Evolutionary conservation across 2,888 invertebrate species (phyloP).

Genomic region (Hypena proboscidalis): DNA sequence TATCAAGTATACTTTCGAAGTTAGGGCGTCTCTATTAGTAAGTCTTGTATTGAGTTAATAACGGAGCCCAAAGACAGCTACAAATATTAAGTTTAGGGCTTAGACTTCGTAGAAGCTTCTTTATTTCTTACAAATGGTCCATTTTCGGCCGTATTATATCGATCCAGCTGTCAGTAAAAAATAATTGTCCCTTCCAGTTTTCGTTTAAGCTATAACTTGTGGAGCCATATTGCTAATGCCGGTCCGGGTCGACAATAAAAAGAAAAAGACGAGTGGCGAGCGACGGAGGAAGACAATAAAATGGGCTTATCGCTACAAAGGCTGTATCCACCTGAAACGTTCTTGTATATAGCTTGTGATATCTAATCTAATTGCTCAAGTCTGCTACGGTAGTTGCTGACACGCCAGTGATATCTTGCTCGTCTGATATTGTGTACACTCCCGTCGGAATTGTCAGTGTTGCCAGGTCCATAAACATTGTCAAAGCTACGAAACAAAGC

Average conservation of each 20-base stretch:
- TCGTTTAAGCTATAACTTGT: slow-evolving; percentile 60
- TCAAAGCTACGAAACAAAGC: too few relatives aligned
- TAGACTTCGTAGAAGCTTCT: too few relatives aligned
- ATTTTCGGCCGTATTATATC: slow-evolving; percentile 27
- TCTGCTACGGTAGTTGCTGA: slow-evolving; percentile 17
- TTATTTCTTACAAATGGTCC: slow-evolving; percentile 1
- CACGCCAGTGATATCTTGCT: slow-evolving; percentile 4
- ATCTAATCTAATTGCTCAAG: slow-evolving; percentile 50
- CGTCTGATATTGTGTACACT: too few relatives aligned
- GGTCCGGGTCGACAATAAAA: slow-evolving; percentile 66
- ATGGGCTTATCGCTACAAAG: slow-evolving; percentile 69
- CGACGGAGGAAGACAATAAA: slow-evolving; percentile 69
- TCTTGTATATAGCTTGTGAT: slow-evolving; percentile 40
- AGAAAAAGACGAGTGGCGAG: slow-evolving; percentile 66
- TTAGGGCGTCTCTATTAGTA: too few relatives aligned
- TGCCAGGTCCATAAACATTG: too few relatives aligned
- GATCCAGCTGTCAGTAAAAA: slow-evolving; percentile 41
- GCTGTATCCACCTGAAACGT: slow-evolving; percentile 56
- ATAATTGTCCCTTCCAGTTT: slow-evolving; percentile 52
- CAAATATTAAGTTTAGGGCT: too few relatives aligned
- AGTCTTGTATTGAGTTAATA: too few relatives aligned
- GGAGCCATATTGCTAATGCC: slow-evolving; percentile 71
- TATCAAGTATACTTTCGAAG: too few relatives aligned
- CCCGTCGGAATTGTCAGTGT: background rate
- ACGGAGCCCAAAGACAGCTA: too few relatives aligned